A percentile compares a stretch with the other conserved stretches of the same genome.
Conservation (phyloP, 1,140 invertebrate genomes). For the Caenorhabditis briggsae region DNA sequence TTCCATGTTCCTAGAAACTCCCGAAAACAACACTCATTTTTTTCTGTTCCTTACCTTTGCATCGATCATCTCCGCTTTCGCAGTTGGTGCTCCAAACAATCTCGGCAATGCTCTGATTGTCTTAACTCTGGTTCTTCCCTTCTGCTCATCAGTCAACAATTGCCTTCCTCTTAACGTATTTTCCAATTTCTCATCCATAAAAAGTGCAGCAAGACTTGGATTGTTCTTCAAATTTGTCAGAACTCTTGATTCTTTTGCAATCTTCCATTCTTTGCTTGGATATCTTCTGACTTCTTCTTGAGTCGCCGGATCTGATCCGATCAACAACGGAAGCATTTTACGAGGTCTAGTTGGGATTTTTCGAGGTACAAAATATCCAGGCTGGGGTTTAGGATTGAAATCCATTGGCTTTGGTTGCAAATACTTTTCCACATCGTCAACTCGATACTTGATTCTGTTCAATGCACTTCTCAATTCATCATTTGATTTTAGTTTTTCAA, state of each 20-base stretch:
- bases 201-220: constrained; percentile 64
- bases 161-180: constrained; percentile 56
- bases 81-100: constrained; percentile 63
- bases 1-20: not conserved
- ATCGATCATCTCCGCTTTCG: constrained; percentile 58
- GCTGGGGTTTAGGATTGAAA: constrained; percentile 60
- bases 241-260: constrained; percentile 54
- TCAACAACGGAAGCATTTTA: constrained; percentile 65
- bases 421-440: constrained; percentile 59
- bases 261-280: constrained; percentile 14
- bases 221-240: constrained; percentile 64
- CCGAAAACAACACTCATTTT: not conserved
- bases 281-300: constrained; percentile 54
- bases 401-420: constrained; percentile 54
- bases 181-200: constrained; percentile 64
- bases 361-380: constrained; percentile 62
- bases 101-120: constrained; percentile 55
- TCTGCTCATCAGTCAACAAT: constrained; percentile 64
- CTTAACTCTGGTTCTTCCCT: constrained; percentile 51
- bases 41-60: constrained; percentile 23
- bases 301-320: constrained; percentile 57
- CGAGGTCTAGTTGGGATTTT: constrained; percentile 63
- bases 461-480: constrained; percentile 58
- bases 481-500: constrained; percentile 44
- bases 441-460: constrained; percentile 42